Conservation (phyloP, 2,113 vertebrate species). For the Acrocephalus arundinaceus region DNA sequence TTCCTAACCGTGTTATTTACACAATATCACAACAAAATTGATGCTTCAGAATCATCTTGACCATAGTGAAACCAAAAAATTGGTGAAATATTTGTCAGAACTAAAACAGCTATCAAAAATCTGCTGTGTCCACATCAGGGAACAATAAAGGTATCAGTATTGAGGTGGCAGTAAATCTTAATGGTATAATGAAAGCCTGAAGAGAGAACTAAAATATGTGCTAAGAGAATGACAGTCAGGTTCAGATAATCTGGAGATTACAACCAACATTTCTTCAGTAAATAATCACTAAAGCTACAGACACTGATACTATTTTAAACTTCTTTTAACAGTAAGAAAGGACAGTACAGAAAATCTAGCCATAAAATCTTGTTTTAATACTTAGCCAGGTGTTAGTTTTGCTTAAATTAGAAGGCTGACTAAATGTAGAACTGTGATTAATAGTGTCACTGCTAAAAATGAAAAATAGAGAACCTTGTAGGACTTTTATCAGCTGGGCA, state of each 20-base stretch:
- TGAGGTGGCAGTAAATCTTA: neutral
- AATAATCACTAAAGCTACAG: neutral
- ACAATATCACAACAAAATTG: neutral
- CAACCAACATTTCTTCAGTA: neutral
- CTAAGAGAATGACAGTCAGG: neutral
- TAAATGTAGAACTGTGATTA: neutral
- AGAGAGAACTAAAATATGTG: neutral
- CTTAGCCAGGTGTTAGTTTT: neutral
- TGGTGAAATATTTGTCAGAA: neutral
- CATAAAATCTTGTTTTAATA: neutral
- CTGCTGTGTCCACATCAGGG: neutral
- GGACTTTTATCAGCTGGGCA: neutral
- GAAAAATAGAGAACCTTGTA: neutral
- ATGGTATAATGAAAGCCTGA: neutral
- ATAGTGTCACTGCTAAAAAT: neutral
- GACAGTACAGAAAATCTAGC: neutral
- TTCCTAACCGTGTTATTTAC: neutral
- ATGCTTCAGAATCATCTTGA: neutral
- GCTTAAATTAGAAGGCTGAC: neutral
- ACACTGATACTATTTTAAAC: neutral
- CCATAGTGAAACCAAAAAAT: neutral
- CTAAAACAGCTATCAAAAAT: neutral
- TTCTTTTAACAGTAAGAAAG: neutral
- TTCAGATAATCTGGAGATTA: neutral
- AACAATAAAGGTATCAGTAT: neutral